Evolutionary conservation across 2,888 invertebrate genomes (phyloP).

Genomic region (Perizoma affinitatum): DNA sequence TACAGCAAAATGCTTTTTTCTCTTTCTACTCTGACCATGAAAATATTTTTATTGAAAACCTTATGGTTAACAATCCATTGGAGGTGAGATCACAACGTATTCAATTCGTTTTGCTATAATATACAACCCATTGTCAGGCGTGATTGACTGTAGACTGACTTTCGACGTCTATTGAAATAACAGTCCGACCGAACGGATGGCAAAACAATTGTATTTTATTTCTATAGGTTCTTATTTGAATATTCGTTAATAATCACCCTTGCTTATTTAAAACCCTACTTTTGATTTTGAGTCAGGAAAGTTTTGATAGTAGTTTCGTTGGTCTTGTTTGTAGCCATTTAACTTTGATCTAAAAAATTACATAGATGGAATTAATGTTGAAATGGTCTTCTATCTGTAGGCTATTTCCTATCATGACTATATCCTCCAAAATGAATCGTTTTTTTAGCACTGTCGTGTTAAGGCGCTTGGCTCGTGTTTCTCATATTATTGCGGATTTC

Average conservation of each 20-base stretch:
- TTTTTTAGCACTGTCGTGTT: constrained; percentile 26
- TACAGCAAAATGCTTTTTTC: constrained; percentile 42
- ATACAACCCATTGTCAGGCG: constrained; percentile 34
- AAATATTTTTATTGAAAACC: constrained; percentile 37
- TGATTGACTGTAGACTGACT: constrained; percentile 18
- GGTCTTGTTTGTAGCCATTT: background rate
- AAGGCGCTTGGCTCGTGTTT: constrained; percentile 47
- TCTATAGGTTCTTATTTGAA: background rate
- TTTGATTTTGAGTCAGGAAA: background rate
- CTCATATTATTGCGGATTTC: constrained; percentile 57
- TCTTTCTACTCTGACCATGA: constrained; percentile 43
- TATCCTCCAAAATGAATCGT: background rate
- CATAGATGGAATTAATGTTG: no score
- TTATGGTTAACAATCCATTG: constrained; percentile 34
- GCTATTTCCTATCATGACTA: background rate
- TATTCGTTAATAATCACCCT: no score
- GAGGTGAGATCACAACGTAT: constrained; percentile 25
- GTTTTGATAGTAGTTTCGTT: background rate
- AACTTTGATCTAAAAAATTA: no score
- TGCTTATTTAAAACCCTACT: background rate
- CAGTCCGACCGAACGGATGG: background rate
- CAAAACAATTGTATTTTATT: background rate
- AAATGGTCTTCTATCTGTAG: no score
- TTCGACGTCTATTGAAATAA: constrained; percentile 8
- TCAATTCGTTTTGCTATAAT: constrained; percentile 14